These are phyloP conservation scores for Phycodurus eques DNA, from an alignment of 2,113 vertebrate genomes.

Conservation along the genomic window DNA sequence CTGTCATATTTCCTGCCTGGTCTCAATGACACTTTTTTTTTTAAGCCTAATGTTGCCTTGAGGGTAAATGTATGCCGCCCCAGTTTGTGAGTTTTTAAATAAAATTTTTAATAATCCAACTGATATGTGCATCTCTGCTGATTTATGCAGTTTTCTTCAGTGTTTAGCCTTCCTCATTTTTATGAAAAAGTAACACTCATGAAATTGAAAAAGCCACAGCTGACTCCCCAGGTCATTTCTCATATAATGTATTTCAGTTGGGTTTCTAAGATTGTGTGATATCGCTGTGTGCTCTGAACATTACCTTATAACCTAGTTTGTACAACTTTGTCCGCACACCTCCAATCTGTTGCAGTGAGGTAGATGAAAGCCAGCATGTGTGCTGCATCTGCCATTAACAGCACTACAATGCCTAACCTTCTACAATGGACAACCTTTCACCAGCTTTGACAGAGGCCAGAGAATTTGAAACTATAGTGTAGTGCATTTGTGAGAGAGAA, in stretches of 20 bases:
- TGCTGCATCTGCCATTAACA: constrained; percentile 22
- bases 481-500: constrained; percentile 13
- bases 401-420: constrained; percentile 34
- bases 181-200: constrained; percentile 61
- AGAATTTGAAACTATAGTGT: constrained; percentile 18
- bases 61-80: constrained; percentile 59
- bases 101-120: constrained; percentile 66
- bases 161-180: constrained; percentile 42
- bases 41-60: constrained; percentile 45
- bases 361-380: constrained; percentile 28
- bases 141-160: constrained; percentile 30
- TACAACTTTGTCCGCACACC: not conserved
- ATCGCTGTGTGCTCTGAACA: constrained; percentile 37
- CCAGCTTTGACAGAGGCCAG: constrained; percentile 9
- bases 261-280: constrained; percentile 36
- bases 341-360: constrained; percentile 11
- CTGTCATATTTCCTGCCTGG: constrained; percentile 58
- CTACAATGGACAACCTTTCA: constrained; percentile 46
- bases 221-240: constrained; percentile 41
- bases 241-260: constrained; percentile 43
- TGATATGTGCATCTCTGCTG: constrained; percentile 28
- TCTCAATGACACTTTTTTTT: constrained; percentile 36
- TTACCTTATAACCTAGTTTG: constrained; percentile 46
- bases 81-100: constrained; percentile 38
- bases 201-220: constrained; percentile 55